These are phyloP conservation scores for Charina bottae DNA, from an alignment of 2,113 vertebrate genomes.

Conservation along the genomic window DNA sequence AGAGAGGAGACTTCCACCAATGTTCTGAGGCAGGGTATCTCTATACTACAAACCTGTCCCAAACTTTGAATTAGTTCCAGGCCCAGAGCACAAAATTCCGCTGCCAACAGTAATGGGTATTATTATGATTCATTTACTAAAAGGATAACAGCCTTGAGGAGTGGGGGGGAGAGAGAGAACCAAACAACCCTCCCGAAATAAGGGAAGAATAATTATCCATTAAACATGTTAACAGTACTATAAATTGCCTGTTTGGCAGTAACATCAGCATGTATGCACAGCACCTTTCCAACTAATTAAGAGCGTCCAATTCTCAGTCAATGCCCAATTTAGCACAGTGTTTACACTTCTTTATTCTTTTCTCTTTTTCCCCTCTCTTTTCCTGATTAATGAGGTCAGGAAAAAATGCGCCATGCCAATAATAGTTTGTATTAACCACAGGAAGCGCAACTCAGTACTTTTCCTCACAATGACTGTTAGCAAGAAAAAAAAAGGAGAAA, in stretches of 20 bases:
- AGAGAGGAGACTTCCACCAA: background rate
- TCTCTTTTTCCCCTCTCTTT: constrained; percentile 17
- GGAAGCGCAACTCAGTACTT: constrained; percentile 37
- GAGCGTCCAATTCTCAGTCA: constrained; percentile 19
- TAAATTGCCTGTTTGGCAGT: constrained; percentile 16
- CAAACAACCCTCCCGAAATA: constrained; percentile 21
- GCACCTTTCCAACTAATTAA: constrained; percentile 5
- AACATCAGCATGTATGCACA: constrained; percentile 16
- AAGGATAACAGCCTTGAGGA: constrained; percentile 22
- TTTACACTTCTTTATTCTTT: background rate
- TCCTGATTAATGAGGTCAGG: constrained; percentile 25
- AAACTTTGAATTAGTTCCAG: background rate
- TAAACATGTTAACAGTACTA: constrained; percentile 7
- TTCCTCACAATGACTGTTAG: background rate
- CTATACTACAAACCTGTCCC: background rate
- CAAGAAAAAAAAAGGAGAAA: constrained; percentile 23
- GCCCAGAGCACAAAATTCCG: background rate
- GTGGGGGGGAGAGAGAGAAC: background rate
- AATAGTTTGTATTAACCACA: constrained; percentile 15
- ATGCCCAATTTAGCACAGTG: background rate
- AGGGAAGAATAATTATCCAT: constrained; percentile 18
- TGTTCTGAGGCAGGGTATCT: background rate
- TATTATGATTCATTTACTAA: background rate
- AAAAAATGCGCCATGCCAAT: constrained; percentile 14
- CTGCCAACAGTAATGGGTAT: background rate